Percentiles rank a stretch among this genome's conserved stretches.
These are phyloP conservation scores for Apostichopus leukothele DNA, from an alignment of 53 echinoderm and acorn worm species.

Conservation along the genomic window DNA sequence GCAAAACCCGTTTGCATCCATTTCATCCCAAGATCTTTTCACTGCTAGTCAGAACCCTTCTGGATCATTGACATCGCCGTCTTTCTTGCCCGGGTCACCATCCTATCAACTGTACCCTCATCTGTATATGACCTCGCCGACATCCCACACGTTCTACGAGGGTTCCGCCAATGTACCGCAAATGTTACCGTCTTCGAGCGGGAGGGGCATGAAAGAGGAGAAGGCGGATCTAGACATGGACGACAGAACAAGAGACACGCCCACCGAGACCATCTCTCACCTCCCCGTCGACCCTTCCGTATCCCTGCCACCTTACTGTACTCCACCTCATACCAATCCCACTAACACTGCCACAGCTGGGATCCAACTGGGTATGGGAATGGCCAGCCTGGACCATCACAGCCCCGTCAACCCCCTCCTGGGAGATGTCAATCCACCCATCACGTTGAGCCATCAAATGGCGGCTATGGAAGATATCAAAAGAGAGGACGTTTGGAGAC, in stretches of 20 bases:
- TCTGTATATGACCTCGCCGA: constrained; percentile 88
- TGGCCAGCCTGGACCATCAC: constrained; percentile 49
- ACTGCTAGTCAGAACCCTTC: constrained; percentile 53
- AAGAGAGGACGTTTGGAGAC: constrained; percentile 97
- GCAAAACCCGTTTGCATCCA: constrained; percentile 70
- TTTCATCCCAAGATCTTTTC: constrained; percentile 73
- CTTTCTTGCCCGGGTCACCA: constrained; percentile 84
- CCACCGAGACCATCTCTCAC: constrained; percentile 61
- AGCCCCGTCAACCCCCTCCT: constrained; percentile 54
- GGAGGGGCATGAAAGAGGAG: constrained; percentile 53
- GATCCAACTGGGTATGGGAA: constrained; percentile 50
- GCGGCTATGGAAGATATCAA: constrained; percentile 69
- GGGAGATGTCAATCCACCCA: constrained; percentile 63
- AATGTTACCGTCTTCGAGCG: constrained; percentile 67
- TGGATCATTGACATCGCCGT: constrained; percentile 78
- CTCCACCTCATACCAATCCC: constrained; percentile 56
- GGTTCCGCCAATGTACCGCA: constrained; percentile 53
- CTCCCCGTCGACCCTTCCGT: constrained; percentile 50
- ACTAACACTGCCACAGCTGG: constrained; percentile 44
- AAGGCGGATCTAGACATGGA: constrained; percentile 63
- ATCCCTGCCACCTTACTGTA: constrained; percentile 58
- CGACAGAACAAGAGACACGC: constrained; percentile 46
- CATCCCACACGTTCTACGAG: constrained; percentile 67
- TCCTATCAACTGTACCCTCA: constrained; percentile 92
- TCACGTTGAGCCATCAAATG: constrained; percentile 55